Evolutionary conservation across 2,888 invertebrate species (phyloP), one percentile per base, ranked within the genome.

Genomic region (Iselma pallidipennis): DNA sequence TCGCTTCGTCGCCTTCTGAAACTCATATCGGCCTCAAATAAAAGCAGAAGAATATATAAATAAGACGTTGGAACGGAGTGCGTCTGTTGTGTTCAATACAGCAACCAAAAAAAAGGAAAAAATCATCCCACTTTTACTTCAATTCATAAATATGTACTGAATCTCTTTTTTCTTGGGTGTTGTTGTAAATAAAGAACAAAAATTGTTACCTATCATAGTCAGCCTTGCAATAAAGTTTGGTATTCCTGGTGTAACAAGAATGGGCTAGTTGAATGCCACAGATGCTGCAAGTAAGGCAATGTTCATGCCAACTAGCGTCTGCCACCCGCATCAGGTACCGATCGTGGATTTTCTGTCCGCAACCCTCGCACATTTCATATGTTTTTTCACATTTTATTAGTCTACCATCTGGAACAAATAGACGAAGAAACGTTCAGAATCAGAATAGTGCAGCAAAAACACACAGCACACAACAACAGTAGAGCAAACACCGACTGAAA

Each of bases 241-340:
- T 90, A 78, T 96, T 95, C 71, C 96, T 88, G 57, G 94, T 92
- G 85, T 95, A 98, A 84, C 98, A 99, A 71, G 96, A 95, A 82
- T 95, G 93, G 58, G 91, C 90, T 59, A 99, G 89, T 19, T 92
- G 91, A 59, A 91, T 87, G 66, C 95, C 93, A 81, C 99, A 99
- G 66, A 95, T 95, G 78, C 92, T 91, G 84, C 99, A 99, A 75
- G 92, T 91, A 66, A 99, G 88, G 83, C 99, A 99, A 79, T 92
- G 91, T 79, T 97, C 96, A 84, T 98, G 98, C 92, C 96, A 98
- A 77, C 94, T 94, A 61, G 94, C 87, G 76, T 97, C 96, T 53
- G 94, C 92, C 50, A 98, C 96, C 77, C 96, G 88, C 91, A 97
- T 93, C 76, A 98, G 87, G 84, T 94, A 98, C 61, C 96, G 89